Percentiles rank a stretch among this genome's conserved stretches.
Conservation (phyloP, 2,113 vertebrate species). For the Coturnix japonica region DNA sequence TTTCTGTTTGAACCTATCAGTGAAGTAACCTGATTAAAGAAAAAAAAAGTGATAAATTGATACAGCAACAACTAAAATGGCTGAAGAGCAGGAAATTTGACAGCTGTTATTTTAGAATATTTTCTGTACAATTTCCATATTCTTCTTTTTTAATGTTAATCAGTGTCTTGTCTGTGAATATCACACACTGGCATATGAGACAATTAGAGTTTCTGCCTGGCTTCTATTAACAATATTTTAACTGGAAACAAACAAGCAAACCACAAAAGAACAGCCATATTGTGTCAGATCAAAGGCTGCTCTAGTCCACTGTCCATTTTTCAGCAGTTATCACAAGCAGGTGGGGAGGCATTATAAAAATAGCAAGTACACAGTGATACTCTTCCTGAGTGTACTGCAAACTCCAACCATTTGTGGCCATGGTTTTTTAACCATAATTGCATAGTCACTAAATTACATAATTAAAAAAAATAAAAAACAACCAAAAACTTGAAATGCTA, state of each 20-base stretch:
- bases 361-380: neutral
- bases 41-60: neutral
- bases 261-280: neutral
- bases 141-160: neutral
- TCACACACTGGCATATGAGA: neutral
- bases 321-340: neutral
- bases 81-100: neutral
- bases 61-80: neutral
- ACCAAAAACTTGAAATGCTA: neutral
- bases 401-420: neutral
- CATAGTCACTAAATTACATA: neutral
- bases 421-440: neutral
- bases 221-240: neutral
- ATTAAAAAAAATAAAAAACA: neutral
- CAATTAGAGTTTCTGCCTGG: neutral
- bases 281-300: neutral
- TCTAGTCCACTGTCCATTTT: neutral
- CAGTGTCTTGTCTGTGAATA: neutral
- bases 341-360: neutral
- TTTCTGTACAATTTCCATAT: neutral
- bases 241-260: neutral
- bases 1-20: constrained; percentile 9
- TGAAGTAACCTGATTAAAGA: neutral
- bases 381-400: neutral
- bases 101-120: neutral